These are phyloP conservation scores for Sinocyclocheilus anshuiensis DNA, from an alignment of 2,113 vertebrate genomes.

Conservation along the genomic window DNA sequence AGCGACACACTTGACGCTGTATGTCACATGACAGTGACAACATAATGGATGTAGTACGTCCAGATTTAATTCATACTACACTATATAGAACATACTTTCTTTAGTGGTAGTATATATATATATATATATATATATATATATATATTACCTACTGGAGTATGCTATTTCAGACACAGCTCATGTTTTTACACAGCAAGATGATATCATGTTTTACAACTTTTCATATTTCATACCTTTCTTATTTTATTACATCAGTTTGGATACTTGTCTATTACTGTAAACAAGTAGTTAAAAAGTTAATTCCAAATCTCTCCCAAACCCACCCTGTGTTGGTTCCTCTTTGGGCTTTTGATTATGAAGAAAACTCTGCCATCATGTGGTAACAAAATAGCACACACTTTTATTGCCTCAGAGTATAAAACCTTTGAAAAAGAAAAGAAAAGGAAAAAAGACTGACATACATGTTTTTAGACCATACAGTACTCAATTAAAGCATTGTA, in stretches of 20 bases:
- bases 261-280: too few relatives aligned
- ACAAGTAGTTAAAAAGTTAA: background rate
- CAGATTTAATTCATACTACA: background rate
- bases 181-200: background rate
- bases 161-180: background rate
- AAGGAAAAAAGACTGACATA: too few relatives aligned
- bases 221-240: background rate
- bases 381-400: background rate
- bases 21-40: background rate
- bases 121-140: too few relatives aligned
- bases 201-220: too few relatives aligned
- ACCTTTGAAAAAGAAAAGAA: too few relatives aligned
- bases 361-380: slow-evolving; percentile 37
- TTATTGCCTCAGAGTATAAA: too few relatives aligned
- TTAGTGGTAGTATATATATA: too few relatives aligned
- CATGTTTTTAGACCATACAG: too few relatives aligned
- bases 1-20: background rate
- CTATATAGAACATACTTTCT: background rate
- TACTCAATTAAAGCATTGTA: too few relatives aligned
- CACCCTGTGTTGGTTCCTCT: background rate
- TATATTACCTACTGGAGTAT: too few relatives aligned
- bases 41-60: background rate
- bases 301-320: background rate
- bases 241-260: background rate
- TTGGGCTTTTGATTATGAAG: background rate